Base-by-base conservation (phyloP, 2,113 vertebrate genomes). In the Aptenodytes forsteri region DNA sequence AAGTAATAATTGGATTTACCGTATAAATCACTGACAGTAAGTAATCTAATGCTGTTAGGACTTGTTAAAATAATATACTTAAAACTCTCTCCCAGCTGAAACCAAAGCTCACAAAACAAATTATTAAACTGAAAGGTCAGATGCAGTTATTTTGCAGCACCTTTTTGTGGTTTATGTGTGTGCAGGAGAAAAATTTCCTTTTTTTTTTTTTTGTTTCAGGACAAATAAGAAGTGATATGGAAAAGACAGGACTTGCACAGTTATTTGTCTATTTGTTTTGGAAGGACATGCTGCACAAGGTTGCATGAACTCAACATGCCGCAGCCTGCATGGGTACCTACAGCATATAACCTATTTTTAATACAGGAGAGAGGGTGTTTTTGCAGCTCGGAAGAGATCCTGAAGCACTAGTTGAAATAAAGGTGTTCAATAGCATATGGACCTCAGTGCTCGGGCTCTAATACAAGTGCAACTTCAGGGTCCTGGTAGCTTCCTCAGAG, bases 381-480 rank as follows among this genome's bases (percentile, higher is more conserved):
- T 36, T 52, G 65, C 21, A 29, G n/a, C 19, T 52, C 18, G 29
- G 6, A 29, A 29, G 44, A 49, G 46, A 44, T 50, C 19, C 16
- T 21, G 36, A n/a, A 55, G 20, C 13, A 5, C 10, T 18, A 20
- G 30, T 16, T 34, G 38, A 47, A 58, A 49, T 64, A 4, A 54
- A 83, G 16, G 7, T 61, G 21, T 29, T 49, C 32, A 21, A 21
- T 1, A 36, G 46, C 34, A 34, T 3, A 0, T 14, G 16, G 36
- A 36, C 8, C 30, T 36, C 1, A 0, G 14, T 12, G 11, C 19
- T 18, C 0, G 2, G 26, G 49, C n/a, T 81, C 16, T 13, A 10
- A 32, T 18, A 12, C 5, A 62, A 18, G n/a, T 38, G 21, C 40
- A 21, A 34, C 11, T 47, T 62, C 26, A 40, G 32, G 20, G 40